These are phyloP conservation scores for Sander vitreus DNA, from an alignment of 2,113 vertebrate genomes.

Conservation along the genomic window DNA sequence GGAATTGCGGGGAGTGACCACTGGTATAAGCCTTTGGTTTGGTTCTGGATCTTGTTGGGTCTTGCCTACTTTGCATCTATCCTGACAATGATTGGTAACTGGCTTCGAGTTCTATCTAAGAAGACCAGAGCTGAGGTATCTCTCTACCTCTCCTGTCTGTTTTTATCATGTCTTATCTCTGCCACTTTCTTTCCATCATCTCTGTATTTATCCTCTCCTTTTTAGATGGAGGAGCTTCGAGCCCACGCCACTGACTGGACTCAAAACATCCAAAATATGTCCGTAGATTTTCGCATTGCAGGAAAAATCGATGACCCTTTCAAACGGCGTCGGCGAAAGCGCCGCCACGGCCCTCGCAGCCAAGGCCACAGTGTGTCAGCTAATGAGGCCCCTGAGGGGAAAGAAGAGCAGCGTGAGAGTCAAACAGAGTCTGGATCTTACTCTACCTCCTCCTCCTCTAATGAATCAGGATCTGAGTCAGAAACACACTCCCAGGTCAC, in stretches of 20 bases:
- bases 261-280: constrained; percentile 88
- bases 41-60: constrained; percentile 94
- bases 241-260: constrained; percentile 92
- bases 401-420: constrained; percentile 43
- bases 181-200: neutral
- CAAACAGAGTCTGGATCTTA: constrained; percentile 76
- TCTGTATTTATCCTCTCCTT: constrained; percentile 25
- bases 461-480: constrained; percentile 76
- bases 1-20: constrained; percentile 74
- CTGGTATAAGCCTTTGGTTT: constrained; percentile 92
- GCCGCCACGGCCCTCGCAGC: constrained; percentile 67
- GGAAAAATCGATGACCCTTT: constrained; percentile 85
- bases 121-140: constrained; percentile 88
- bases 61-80: constrained; percentile 94
- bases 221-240: constrained; percentile 90
- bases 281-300: constrained; percentile 86
- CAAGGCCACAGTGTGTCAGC: constrained; percentile 57
- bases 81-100: constrained; percentile 93
- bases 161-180: constrained; percentile 3
- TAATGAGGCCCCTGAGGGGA: constrained; percentile 34
- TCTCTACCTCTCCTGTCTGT: neutral
- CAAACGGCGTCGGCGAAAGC: constrained; percentile 72
- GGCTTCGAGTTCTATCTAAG: constrained; percentile 90
- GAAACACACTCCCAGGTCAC: constrained; percentile 80
- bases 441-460: constrained; percentile 76